A percentile compares a stretch with the other conserved stretches of the same genome.
These are phyloP conservation scores for Noctilio leporinus DNA, from an alignment of 2,113 vertebrate species.

Conservation along the genomic window DNA sequence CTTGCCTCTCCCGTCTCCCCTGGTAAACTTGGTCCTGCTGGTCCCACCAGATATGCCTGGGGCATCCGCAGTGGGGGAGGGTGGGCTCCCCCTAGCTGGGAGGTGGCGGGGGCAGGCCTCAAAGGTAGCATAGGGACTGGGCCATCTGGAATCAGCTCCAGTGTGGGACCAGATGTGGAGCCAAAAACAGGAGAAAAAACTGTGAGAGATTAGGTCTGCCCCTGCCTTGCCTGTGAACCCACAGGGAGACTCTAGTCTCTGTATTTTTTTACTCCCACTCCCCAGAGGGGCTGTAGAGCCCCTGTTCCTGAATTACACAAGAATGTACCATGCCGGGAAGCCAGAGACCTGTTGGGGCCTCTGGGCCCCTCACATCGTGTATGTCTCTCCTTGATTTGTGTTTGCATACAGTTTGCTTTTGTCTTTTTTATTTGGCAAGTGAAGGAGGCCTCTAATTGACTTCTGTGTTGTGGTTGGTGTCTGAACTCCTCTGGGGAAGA, in stretches of 20 bases:
- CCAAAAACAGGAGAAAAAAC: conserved; percentile 31
- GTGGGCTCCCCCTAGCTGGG: not conserved
- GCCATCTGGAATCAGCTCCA: not conserved
- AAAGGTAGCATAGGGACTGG: not conserved
- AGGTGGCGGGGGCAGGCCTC: not conserved
- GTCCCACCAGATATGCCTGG: not conserved
- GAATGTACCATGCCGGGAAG: conserved; percentile 76
- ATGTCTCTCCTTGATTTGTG: conserved; percentile 35
- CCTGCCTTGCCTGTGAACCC: conserved; percentile 5
- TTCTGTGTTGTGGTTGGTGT: conserved; percentile 19
- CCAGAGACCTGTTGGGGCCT: conserved; percentile 35
- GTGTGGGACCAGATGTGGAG: conserved; percentile 15
- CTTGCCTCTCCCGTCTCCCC: not conserved
- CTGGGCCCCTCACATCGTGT: not conserved
- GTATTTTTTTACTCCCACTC: conserved; percentile 31
- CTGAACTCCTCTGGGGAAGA: not conserved
- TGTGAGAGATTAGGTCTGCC: conserved; percentile 9
- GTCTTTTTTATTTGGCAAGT: conserved; percentile 21
- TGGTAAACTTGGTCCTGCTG: not conserved
- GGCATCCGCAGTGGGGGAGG: not conserved
- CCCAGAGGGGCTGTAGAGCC: not conserved
- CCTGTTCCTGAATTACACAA: conserved; percentile 45
- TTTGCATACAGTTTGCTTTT: conserved; percentile 48
- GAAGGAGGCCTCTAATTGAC: conserved; percentile 9
- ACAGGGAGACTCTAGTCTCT: not conserved